phyloP scores from a whole-genome alignment of 2,797 vertebrate species.

The Sebastes baramenuke region DNA sequence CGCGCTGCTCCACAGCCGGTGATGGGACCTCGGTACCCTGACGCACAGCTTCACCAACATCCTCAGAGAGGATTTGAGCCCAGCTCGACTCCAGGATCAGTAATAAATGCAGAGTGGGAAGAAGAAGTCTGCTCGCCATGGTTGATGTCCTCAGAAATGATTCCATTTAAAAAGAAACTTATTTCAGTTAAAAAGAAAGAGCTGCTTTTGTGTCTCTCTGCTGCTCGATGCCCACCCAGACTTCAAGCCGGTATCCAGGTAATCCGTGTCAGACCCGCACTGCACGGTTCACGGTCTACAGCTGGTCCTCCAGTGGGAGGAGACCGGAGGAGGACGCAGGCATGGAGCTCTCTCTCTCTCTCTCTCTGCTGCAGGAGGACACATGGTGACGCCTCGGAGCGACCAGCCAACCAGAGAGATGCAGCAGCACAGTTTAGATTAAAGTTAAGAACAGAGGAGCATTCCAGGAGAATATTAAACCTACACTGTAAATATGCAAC shows the following conservation, averaged over 20 bases:
- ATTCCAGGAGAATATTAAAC: neutral
- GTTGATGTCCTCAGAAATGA: neutral
- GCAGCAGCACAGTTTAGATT: neutral
- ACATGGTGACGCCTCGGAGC: slow-evolving; percentile 74
- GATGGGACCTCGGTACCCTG: slow-evolving; percentile 16
- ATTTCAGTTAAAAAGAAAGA: neutral
- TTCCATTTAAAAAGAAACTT: slow-evolving; percentile 16
- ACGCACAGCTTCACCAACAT: slow-evolving; percentile 31
- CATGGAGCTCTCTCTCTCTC: neutral
- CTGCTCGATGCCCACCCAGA: slow-evolving; percentile 25
- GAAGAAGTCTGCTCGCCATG: slow-evolving; percentile 65
- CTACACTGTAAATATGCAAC: neutral
- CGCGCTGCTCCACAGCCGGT: slow-evolving; percentile 36
- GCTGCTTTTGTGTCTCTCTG: neutral
- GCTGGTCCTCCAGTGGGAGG: slow-evolving; percentile 70
- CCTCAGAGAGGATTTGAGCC: slow-evolving; percentile 32
- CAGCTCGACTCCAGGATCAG: slow-evolving; percentile 56
- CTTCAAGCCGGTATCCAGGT: slow-evolving; percentile 38
- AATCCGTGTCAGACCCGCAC: slow-evolving; percentile 40
- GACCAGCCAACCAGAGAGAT: slow-evolving; percentile 71
- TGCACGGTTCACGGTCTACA: slow-evolving; percentile 64
- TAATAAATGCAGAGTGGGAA: slow-evolving; percentile 62
- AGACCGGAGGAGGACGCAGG: slow-evolving; percentile 51
- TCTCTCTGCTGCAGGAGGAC: slow-evolving; percentile 57
- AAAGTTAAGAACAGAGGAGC: neutral